These are phyloP conservation scores for Rhadinocentrus ornatus DNA, from an alignment of 2,797 vertebrate genomes.

Conservation along the genomic window DNA sequence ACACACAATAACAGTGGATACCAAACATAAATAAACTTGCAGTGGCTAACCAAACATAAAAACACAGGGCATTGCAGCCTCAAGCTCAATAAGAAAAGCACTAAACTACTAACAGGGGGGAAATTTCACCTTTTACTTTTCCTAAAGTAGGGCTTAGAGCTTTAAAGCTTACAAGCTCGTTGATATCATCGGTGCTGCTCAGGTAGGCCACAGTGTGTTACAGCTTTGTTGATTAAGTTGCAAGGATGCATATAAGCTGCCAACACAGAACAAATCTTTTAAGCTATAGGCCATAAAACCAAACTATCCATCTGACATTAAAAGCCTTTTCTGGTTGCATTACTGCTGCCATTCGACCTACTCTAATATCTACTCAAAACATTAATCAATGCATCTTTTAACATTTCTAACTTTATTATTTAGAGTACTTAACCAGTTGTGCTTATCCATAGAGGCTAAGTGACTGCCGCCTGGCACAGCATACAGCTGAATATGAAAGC, in stretches of 20 bases:
- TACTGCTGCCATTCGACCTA: neutral
- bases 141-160: neutral
- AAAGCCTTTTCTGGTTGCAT: neutral
- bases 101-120: no score
- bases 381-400: neutral
- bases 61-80: neutral
- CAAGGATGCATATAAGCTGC: neutral
- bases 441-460: neutral
- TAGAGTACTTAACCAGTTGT: neutral
- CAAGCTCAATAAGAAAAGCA: neutral
- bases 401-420: neutral
- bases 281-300: conserved; percentile 7
- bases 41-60: neutral
- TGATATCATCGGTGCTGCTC: neutral
- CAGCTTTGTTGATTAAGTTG: neutral
- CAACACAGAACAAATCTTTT: conserved; percentile 1
- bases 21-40: neutral
- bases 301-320: neutral
- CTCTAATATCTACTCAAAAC: neutral
- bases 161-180: neutral
- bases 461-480: no score
- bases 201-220: neutral
- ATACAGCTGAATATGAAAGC: neutral
- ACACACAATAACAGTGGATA: neutral
- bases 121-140: no score